phyloP scores from a whole-genome alignment of 2,797 vertebrate species.

The Podargus strigoides region DNA sequence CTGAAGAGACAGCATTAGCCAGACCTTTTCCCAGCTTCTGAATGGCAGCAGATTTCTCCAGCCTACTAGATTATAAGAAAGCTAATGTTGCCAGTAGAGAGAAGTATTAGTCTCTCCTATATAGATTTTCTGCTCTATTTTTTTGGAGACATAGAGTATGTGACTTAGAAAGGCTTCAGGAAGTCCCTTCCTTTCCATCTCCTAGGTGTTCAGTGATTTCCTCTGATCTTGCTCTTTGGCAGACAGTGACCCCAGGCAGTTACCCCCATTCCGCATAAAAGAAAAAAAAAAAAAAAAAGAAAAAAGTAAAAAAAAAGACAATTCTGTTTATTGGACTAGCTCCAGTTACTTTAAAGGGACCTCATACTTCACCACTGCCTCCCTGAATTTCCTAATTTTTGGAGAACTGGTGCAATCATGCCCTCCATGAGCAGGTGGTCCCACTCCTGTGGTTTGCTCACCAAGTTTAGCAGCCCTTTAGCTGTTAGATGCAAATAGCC shows the following conservation, averaged over 20 bases:
- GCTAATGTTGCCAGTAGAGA: background rate
- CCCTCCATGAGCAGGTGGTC: background rate
- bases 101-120: background rate
- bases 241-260: background rate
- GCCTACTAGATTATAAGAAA: background rate
- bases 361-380: background rate
- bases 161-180: background rate
- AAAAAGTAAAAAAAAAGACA: background rate
- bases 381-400: background rate
- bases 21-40: background rate
- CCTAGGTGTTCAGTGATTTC: background rate
- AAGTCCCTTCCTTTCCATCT: background rate
- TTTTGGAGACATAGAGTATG: background rate
- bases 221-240: background rate
- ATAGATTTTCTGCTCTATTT: background rate
- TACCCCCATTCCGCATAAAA: background rate
- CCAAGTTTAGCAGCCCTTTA: background rate
- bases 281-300: too few species aligned
- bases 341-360: background rate
- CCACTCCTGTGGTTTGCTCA: background rate
- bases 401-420: background rate
- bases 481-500: background rate
- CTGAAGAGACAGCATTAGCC: background rate
- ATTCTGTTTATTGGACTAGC: background rate
- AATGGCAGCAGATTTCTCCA: background rate